phyloP scores from a whole-genome alignment of 30 jellyfish, hydroid and myxozoan genomes.

The Cassiopea xamachana region DNA sequence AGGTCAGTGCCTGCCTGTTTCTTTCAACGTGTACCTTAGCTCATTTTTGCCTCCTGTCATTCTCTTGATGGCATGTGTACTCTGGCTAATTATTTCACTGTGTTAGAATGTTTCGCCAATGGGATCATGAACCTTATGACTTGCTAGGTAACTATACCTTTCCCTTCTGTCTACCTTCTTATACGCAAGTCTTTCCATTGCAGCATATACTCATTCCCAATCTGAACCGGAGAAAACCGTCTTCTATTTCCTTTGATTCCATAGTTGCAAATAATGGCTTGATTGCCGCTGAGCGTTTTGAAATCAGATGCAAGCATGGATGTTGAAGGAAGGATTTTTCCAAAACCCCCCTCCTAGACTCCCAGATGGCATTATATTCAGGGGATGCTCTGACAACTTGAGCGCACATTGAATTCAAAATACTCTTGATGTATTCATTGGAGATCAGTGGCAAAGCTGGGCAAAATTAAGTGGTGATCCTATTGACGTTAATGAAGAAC shows the following conservation, averaged over 20 bases:
- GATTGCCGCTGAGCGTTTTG: background rate
- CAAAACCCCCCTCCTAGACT: slow-evolving; percentile 71
- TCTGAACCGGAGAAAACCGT: slow-evolving; percentile 56
- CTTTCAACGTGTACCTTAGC: slow-evolving; percentile 21
- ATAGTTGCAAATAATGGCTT: slow-evolving; percentile 27
- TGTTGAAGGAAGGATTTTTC: slow-evolving; percentile 68
- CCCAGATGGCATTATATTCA: slow-evolving; percentile 67
- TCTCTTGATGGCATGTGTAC: background rate
- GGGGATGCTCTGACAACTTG: slow-evolving; percentile 51
- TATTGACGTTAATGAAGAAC: too few species aligned
- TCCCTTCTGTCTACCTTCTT: slow-evolving; percentile 32
- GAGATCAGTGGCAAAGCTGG: too few species aligned
- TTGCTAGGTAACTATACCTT: slow-evolving; percentile 56
- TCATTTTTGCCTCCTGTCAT: background rate
- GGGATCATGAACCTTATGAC: slow-evolving; percentile 8
- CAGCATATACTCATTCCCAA: slow-evolving; percentile 42
- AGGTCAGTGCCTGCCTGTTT: slow-evolving; percentile 45
- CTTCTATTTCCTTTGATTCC: slow-evolving; percentile 20
- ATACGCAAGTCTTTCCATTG: slow-evolving; percentile 51
- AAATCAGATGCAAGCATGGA: slow-evolving; percentile 63
- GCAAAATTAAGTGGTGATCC: too few species aligned
- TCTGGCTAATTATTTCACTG: background rate
- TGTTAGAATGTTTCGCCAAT: slow-evolving; percentile 6
- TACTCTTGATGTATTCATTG: slow-evolving; percentile 37
- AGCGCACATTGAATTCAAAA: slow-evolving; percentile 26